A percentile compares a stretch with the other conserved stretches of the same genome.
Conservation (phyloP, 2,113 vertebrate species). For the Myiozetetes cayanensis region DNA sequence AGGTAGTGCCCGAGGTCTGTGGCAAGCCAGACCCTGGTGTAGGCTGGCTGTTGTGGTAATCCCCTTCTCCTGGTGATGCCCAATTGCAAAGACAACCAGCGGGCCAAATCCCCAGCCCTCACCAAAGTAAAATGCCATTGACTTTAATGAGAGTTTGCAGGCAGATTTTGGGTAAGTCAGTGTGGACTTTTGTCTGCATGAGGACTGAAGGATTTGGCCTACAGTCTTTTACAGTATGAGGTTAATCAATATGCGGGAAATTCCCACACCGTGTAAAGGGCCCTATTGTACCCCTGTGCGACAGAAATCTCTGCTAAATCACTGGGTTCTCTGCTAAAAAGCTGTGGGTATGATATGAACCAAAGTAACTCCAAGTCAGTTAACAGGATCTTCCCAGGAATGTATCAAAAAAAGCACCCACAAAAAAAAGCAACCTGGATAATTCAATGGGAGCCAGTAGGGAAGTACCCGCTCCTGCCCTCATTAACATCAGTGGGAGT, state of each 20-base stretch:
- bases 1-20: not conserved
- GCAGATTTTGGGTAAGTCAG: slow-evolving; percentile 9
- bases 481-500: slow-evolving; percentile 30
- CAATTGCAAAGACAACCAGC: not conserved
- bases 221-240: slow-evolving; percentile 19
- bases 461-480: not conserved
- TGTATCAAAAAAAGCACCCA: not conserved
- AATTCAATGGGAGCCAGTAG: not conserved
- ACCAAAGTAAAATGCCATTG: not conserved
- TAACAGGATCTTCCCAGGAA: slow-evolving; percentile 37
- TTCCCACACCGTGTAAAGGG: slow-evolving; percentile 29
- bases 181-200: slow-evolving; percentile 28
- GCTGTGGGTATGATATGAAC: not conserved
- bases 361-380: not conserved
- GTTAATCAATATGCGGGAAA: slow-evolving; percentile 58
- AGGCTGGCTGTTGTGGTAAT: not conserved
- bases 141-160: slow-evolving; percentile 40
- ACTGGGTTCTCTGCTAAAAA: not conserved
- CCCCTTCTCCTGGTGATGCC: not conserved
- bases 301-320: slow-evolving; percentile 16
- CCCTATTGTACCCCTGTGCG: not conserved
- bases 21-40: not conserved
- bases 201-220: slow-evolving; percentile 46
- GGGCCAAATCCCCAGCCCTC: slow-evolving; percentile 1
- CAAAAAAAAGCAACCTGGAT: not conserved